Evolutionary conservation across 2,888 invertebrate species (phyloP), one percentile per base, ranked within the genome.

Genomic region (Hypomecis atomaria): DNA sequence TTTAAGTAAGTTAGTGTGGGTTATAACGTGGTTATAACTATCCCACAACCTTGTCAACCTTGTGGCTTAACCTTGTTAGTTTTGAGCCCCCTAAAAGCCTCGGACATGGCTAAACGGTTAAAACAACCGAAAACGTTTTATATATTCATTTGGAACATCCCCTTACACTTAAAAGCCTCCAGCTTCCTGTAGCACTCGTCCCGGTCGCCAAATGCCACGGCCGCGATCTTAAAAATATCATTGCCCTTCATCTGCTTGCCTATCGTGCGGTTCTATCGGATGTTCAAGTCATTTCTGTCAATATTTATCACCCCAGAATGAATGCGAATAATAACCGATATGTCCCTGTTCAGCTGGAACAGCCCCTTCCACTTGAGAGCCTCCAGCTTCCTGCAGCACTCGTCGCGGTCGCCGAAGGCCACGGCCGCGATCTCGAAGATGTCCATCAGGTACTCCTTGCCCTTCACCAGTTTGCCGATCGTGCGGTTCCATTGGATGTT

Each of bases 391-490:
- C 95, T 94, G 77, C 96, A 95, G 78, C 96, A 94, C 77, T 96
- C 96, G 82, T 96, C 97, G 62, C 98, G 93, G 79, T 97, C 96
- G 71, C 97, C 97, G 77, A 97, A 98, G 0, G 98, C 96, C 43
- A 95, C 89, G 2, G 97, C 96, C 0, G 98, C 97, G 72, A 97
- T 96, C 83, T 98, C 98, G 66, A 98, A 96, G 59, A 98, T 94
- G 75, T 97, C 97, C 85, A 96, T 95, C 79, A 98, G 96, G 73
- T 96, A 95, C 80, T 96, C 95, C 81, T 98, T 97, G 11, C 97
- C 96, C 52, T 94, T 94, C 67, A 95, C 95, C 68, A 97, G 92
- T 77, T 96, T 96, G 7, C 94, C 94, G 55, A 96, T 95, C 66
- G 97, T 93, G 71, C 95, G 95, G 78, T 96, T 96, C 95, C 97